These are phyloP conservation scores for Acleris emargana DNA, from an alignment of 2,888 invertebrate species.

Conservation along the genomic window DNA sequence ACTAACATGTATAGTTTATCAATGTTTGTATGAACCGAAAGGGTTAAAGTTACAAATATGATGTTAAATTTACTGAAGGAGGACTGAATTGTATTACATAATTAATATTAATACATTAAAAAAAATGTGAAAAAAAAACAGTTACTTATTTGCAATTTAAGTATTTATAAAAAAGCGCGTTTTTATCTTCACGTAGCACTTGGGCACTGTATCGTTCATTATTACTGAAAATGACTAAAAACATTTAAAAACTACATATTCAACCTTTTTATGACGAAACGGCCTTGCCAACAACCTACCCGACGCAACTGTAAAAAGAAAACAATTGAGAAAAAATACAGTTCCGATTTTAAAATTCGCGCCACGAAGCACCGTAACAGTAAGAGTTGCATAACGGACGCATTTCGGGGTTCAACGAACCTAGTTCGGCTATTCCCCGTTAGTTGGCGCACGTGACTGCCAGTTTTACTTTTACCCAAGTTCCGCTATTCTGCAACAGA, in stretches of 20 bases:
- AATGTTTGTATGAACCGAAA: too few species aligned
- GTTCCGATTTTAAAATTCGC: conserved; percentile 59
- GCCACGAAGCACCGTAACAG: conserved; percentile 53
- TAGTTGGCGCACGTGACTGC: conserved; percentile 71
- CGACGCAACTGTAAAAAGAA: conserved; percentile 58
- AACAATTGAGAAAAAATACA: conserved; percentile 25
- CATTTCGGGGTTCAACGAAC: conserved; percentile 66
- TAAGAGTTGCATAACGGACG: conserved; percentile 45
- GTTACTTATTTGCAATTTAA: too few species aligned
- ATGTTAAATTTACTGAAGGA: too few species aligned
- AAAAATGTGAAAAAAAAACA: too few species aligned
- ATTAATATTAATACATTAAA: too few species aligned
- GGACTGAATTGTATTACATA: too few species aligned
- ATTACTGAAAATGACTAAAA: too few species aligned
- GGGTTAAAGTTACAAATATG: too few species aligned
- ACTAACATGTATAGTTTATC: too few species aligned
- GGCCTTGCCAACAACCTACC: conserved; percentile 34
- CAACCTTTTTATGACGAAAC: conserved; percentile 4
- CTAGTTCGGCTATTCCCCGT: conserved; percentile 76
- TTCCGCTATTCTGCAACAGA: conserved; percentile 75
- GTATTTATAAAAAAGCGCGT: too few species aligned
- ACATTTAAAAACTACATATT: background rate
- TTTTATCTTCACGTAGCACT: too few species aligned
- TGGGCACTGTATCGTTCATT: too few species aligned
- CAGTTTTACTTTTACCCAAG: conserved; percentile 77